Conservation (phyloP, 2,888 invertebrate genomes). For the Parnassius smintheus region DNA sequence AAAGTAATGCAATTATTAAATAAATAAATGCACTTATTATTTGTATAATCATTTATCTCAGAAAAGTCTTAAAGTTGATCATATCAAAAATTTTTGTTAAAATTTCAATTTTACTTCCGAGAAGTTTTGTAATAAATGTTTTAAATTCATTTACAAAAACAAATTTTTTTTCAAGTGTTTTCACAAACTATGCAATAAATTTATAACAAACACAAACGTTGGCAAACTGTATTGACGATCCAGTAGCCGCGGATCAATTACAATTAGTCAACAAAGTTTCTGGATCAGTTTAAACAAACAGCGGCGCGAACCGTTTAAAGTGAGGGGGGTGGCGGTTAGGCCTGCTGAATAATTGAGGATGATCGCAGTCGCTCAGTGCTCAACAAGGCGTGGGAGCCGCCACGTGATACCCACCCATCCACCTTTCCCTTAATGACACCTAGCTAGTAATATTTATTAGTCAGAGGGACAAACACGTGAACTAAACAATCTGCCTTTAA, state of each 20-base stretch:
- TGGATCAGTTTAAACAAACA: slow-evolving; percentile 3
- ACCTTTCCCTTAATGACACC: slow-evolving; percentile 12
- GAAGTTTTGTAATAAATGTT: too few species aligned
- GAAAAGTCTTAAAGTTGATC: too few species aligned
- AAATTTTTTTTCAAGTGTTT: too few species aligned
- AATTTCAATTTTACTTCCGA: too few species aligned
- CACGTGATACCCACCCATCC: slow-evolving; percentile 14
- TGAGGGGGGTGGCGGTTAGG: slow-evolving; percentile 3
- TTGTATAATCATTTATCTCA: too few species aligned
- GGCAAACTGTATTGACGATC: not conserved
- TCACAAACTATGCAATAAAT: too few species aligned
- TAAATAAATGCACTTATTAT: too few species aligned
- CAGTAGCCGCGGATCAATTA: not conserved
- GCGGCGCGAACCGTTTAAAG: not conserved
- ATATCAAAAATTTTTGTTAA: too few species aligned
- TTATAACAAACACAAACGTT: too few species aligned
- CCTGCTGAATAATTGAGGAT: slow-evolving; percentile 19
- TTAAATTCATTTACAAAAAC: too few species aligned
- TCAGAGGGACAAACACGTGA: slow-evolving; percentile 9
- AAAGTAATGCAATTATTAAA: too few species aligned
- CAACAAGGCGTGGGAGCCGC: slow-evolving; percentile 19
- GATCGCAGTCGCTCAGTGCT: slow-evolving; percentile 3
- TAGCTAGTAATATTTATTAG: slow-evolving; percentile 25
- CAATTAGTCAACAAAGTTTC: slow-evolving; percentile 1
- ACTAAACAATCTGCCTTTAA: slow-evolving; percentile 18